phyloP scores from a whole-genome alignment of 2,113 vertebrate species.

The Bubo blakistoni region DNA sequence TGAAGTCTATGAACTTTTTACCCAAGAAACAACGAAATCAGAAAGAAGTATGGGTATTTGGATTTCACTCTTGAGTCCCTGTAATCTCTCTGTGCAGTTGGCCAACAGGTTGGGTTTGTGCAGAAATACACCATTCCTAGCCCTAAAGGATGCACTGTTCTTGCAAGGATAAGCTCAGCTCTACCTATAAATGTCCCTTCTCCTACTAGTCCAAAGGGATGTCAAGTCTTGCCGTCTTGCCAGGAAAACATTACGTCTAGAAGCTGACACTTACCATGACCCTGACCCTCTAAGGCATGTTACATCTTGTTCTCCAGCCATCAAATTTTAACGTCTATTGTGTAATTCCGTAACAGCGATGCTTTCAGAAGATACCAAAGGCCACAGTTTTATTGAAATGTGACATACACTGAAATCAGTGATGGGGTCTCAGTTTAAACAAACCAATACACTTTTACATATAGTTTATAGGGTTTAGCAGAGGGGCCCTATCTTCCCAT shows the following conservation, averaged over 20 bases:
- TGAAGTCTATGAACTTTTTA: background rate
- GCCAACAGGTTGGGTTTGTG: background rate
- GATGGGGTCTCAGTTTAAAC: background rate
- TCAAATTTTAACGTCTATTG: background rate
- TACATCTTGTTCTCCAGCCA: conserved; percentile 47
- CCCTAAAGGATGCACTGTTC: background rate
- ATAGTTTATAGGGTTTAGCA: background rate
- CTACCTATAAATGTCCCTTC: conserved; percentile 34
- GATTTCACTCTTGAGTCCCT: background rate
- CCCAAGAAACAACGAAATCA: background rate
- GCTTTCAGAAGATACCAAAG: conserved; percentile 1
- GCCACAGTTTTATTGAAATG: background rate
- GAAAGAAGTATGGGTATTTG: background rate
- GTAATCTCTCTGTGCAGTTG: background rate
- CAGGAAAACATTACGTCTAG: conserved; percentile 39
- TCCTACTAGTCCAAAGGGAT: background rate
- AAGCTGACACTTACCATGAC: conserved; percentile 1
- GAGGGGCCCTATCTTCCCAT: background rate
- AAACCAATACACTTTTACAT: background rate
- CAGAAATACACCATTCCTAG: background rate
- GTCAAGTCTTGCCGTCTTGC: background rate
- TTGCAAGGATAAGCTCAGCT: background rate
- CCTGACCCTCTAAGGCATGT: conserved; percentile 38
- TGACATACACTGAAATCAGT: background rate
- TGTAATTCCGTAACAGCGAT: background rate